Evolutionary conservation across 2,888 invertebrate species (phyloP), one percentile per base, ranked within the genome.

Genomic region (Tridacna crocea): DNA sequence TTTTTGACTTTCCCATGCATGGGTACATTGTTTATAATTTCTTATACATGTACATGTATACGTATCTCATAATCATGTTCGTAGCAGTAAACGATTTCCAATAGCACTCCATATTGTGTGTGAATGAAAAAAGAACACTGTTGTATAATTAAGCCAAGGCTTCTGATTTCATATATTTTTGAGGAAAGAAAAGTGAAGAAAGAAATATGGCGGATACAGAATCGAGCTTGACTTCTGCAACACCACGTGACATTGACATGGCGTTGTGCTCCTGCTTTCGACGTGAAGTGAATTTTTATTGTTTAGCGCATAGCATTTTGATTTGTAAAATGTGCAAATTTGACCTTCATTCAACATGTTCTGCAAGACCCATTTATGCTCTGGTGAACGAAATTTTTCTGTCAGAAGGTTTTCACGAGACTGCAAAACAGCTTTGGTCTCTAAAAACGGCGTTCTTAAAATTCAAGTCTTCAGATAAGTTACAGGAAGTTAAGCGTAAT

Each of bases 271-370:
- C 46, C 10, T 74, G 74, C 27, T 24, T 22, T 15, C 47, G 61
- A 17, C 47, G 74, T 10, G 36, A 10, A n/a, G 61, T 74, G 17
- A 61, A 74, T 17, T 61, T 46, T 8, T 74, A 74, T 36, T 74
- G 74, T 36, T 27, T 11, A 12, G 10, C n/a, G 2, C 46, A 74
- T 22, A 27, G 61, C n/a, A 22, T n/a, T 12, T 74, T 74, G 60
- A 1, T 74, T 13, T 74, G 74, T 27, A 74, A 13, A 48, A 47
- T 61, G 22, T 74, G 74, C 24, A 61, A 74, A 17, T 47, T 24
- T n/a, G 61, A 61, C 47, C 61, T 61, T 36, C 47, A 74, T 47
- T 26, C 11, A 17, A 46, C 15, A 22, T 74, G 74, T 19, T 3
- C 61, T 22, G 46, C 47, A 0, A 1, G 47, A 36, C 47, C 63